Evolutionary conservation across 2,113 vertebrate genomes (phyloP).

Genomic region (Chamaetylas fuelleborni): DNA sequence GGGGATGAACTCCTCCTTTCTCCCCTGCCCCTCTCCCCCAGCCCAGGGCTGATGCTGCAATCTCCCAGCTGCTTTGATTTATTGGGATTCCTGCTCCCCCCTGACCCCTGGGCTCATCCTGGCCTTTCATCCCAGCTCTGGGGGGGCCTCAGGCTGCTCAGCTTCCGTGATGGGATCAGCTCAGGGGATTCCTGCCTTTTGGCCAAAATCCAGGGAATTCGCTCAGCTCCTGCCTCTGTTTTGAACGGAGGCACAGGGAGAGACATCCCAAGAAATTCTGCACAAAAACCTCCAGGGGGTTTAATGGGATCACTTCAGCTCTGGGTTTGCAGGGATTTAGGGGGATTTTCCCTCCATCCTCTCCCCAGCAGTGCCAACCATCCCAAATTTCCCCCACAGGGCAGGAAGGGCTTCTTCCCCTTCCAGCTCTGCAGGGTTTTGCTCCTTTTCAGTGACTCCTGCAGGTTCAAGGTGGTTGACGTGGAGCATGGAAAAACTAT

Average conservation of each 20-base stretch:
- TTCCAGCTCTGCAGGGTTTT: neutral
- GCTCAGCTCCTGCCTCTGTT: neutral
- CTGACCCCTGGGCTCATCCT: slow-evolving; percentile 19
- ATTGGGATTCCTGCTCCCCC: slow-evolving; percentile 25
- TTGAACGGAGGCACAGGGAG: neutral
- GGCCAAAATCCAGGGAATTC: slow-evolving; percentile 46
- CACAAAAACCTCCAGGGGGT: accelerated
- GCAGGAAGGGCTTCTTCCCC: neutral
- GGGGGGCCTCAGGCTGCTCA: slow-evolving; percentile 6
- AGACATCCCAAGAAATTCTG: neutral
- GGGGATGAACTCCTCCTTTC: neutral
- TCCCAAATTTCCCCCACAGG: neutral
- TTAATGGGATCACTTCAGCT: neutral
- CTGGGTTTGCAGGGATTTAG: neutral
- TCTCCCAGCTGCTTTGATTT: slow-evolving; percentile 46
- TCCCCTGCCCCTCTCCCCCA: neutral
- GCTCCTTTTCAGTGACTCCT: neutral
- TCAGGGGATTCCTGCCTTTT: neutral
- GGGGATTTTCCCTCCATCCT: neutral
- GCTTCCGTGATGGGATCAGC: slow-evolving; percentile 10
- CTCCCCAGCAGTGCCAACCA: neutral
- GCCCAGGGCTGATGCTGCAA: neutral
- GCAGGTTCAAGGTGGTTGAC: neutral
- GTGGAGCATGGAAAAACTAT: neutral
- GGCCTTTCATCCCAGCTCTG: slow-evolving; percentile 31